Evolutionary conservation across 2,113 vertebrate genomes (phyloP), one percentile per base, ranked within the genome.

Genomic region (Vulpes vulpes): DNA sequence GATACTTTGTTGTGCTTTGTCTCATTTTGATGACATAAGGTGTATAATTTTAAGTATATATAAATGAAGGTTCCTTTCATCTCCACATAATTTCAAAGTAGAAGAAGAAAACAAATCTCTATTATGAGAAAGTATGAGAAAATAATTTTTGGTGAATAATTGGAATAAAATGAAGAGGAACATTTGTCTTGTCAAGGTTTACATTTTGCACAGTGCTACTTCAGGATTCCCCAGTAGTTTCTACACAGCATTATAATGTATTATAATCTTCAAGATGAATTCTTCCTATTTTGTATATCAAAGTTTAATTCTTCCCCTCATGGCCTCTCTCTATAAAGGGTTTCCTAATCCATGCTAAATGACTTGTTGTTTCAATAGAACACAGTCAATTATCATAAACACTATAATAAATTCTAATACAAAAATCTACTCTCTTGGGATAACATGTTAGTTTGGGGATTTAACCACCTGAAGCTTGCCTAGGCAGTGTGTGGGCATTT

Each of bases 211-310:
- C 20, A 65, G 8, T 57, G 74, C 8, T 74, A 82, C 32, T 86
- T 80, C 6, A 20, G 11, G 35, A 11, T 91, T 96, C 49, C 73
- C 6, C 57, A 60, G 4, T 88, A 93, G 49, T 97, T 93, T 85
- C 38, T 78, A 80, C 23, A 25, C 60, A 78, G 2, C 9, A 74
- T 89, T 79, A 69, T 32, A 93, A 81, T 30, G 14, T 65, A 78
- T 91, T 74, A 84, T 80, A 43, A 80, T 86, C 43, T 94, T 76
- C 38, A 57, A 85, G 17, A 67, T 90, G 96, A 92, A 60, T 89
- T 79, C 20, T 94, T 27, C 59, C 60, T 74, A 83, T 76, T 86
- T 53, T 1, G 65, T 64, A 35, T 74, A 87, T 89, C 62, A 94
- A 91, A 83, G 74, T 69, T 74, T 74, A 90, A 76, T 91, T 80